phyloP scores from a whole-genome alignment of 2,888 invertebrate genomes.

The Incurvaria masculella region DNA sequence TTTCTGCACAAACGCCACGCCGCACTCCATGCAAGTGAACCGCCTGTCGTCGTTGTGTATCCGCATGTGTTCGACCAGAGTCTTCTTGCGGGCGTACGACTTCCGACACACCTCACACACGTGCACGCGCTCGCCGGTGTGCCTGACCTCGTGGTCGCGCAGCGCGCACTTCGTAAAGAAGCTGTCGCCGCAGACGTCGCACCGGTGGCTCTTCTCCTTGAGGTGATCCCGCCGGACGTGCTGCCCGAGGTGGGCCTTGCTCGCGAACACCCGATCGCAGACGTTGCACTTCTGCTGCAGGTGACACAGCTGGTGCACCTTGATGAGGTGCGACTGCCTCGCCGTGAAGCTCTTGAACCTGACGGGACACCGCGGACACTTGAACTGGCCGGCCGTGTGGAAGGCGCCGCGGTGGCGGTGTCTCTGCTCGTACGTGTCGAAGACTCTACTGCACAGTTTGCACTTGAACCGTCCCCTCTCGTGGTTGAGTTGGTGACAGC shows the following conservation, averaged over 20 bases:
- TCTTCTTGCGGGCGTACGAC: constrained; percentile 20
- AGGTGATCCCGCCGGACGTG: constrained; percentile 19
- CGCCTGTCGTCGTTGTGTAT: constrained; percentile 37
- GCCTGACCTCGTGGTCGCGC: background rate
- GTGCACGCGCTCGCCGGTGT: background rate
- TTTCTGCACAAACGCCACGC: constrained; percentile 36
- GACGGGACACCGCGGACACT: constrained; percentile 8
- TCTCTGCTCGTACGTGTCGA: constrained; percentile 4
- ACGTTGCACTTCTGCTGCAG: constrained; percentile 38
- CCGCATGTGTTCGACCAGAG: constrained; percentile 23
- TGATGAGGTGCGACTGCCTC: no score
- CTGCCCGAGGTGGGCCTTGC: constrained; percentile 37
- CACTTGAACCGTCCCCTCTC: constrained; percentile 1
- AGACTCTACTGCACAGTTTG: constrained; percentile 6
- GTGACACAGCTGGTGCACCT: no score
- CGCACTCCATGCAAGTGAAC: constrained; percentile 34
- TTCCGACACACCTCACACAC: constrained; percentile 23
- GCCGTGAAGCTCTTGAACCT: background rate
- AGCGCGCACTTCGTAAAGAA: background rate
- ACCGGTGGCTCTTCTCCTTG: background rate
- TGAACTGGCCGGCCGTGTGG: background rate
- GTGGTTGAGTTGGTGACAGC: constrained; percentile 1
- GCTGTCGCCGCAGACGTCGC: background rate
- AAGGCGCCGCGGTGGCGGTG: constrained; percentile 2
- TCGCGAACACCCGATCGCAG: constrained; percentile 37